Evolutionary conservation across 2,113 vertebrate species (phyloP), one percentile per base, ranked within the genome.

Genomic region (Laticauda laticaudata): DNA sequence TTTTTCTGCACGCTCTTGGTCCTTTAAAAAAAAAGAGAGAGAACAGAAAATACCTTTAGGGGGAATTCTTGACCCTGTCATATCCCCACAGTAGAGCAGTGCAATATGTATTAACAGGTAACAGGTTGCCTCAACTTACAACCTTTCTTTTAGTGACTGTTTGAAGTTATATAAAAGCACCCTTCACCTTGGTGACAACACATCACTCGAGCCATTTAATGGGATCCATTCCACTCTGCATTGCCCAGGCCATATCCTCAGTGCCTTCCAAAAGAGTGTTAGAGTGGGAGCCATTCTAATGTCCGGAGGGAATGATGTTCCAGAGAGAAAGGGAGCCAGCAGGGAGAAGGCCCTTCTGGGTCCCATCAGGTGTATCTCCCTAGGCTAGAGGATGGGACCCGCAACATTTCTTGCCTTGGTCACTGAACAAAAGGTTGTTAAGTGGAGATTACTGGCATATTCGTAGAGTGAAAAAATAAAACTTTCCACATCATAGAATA

Each of bases 1-100:
- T 59, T 97, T 98, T 86, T 98, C 97, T 0, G 98, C 97, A 0
- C 98, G 97, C 54, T 98, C 98, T 95, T 98, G 95, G 0, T 97
- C 97, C 98, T 98, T 34, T 18, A 21, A 48, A 86, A 23, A 12
- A 8, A 86, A 23, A 5, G 0, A 75, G 7, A 34, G 6, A 64
- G 11, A 64, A 2, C 34, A 43, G 18, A 81, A 75, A 20, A 39
- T 34, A 6, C 1, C 2, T 81, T 81, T 39, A n/a, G 18, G 20
- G 3, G 75, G 34, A 21, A 43, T 43, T 81, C 34, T 43, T 43
- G 75, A 81, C 34, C 20, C 75, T 1, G 75, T 43, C 45, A 11
- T 51, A 26, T 26, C 85, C 45, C 43, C 10, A 2, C 43, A 6
- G 45, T 45, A 45, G 3, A 86, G 43, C 23, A 86, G 11, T 39